Evolutionary conservation across 92 coral and sea anemone genomes (phyloP), one percentile per base, ranked within the genome.

Genomic region (Zoanthus gigantus): DNA sequence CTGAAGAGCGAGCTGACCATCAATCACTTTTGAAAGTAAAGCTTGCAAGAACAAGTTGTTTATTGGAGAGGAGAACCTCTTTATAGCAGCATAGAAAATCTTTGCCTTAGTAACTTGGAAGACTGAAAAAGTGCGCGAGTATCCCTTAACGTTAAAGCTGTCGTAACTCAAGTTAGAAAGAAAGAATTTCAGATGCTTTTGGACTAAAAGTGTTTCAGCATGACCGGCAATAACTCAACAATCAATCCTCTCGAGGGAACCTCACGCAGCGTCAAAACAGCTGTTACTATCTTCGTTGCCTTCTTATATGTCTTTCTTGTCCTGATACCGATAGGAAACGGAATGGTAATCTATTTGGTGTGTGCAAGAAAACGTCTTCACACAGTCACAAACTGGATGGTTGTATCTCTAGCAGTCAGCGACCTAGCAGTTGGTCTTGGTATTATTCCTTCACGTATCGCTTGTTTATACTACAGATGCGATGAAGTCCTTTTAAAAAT

Each of bases 381-480:
- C 30, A 94, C 98, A 4, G 90, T 90, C 58, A 92, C 98, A 1
- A 94, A 94, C 89, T 90, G 79, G 91, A 78, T 94, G 85, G 98
- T 94, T 3, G 74, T 88, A 83, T 94, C 98, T 9, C 77, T 94
- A 34, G 98, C 98, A 4, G 89, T 92, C 7, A 92, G 95, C 23
- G 98, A 94, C 84, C 83, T 94, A 9, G 88, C 92, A 32, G 98
- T 94, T 9, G 94, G 93, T 6, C 46, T 88, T 4, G 90, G 91
- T 12, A 89, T 94, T 44, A 94, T 94, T 83, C 98, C 98, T 16
- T 94, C 98, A 12, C 89, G 88, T 68, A 88, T 92, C 72, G 92
- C 93, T 8, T 94, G 98, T 79, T 87, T 94, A 71, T 83, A 82
- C 71, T 89, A 76, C 34, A 76, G 71, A 74, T 94, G 98, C 52